Base-by-base conservation (phyloP, 1,140 invertebrate genomes). In the Bombus confusus region DNA sequence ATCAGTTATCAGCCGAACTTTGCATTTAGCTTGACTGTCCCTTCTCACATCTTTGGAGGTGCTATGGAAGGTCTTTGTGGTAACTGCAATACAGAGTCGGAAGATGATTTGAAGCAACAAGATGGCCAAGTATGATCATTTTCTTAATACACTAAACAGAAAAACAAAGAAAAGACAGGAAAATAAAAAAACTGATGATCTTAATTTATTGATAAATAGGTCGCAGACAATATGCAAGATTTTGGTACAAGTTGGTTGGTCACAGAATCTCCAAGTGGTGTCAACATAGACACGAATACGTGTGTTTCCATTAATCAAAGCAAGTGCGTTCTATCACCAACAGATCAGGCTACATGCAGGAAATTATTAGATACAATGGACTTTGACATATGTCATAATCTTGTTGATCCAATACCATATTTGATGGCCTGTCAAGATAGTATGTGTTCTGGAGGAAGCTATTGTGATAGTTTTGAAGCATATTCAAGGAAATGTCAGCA, bases 11-110 rank as follows among this genome's bases (percentile, higher is more conserved):
- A 76, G 37, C 92, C 95, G 0, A 96, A 96, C 68, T 94, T 97
- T 89, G 96, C 96, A 28, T 97, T 97, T 86, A 95, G 94, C 0
- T 93, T 98, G 3, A 96, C 95, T 80, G 62, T 96, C 6, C 97
- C 98, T 0, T 98, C 97, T 1, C 96, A 96, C 72, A 95, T 97
- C 37, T 98, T 98, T 93, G 96, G 95, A 25, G 96, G 96, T 82
- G 96, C 96, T 77, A 96, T 97, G 52, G 97, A 98, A 94, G 98
- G 98, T 64, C 93, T 98, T 1, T 98, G 98, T 92, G 98, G 98
- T 76, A 96, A 97, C 87, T 98, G 98, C 92, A 97, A 98, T 87
- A 95, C 96, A 22, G 95, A 97, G 91, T 92, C 95, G 22, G 94
- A 96, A 0, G 96, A 97, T 90, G 97, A 98, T 91, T 91, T 97